These are phyloP conservation scores for Phrynosoma platyrhinos DNA, from an alignment of 2,113 vertebrate genomes.

Conservation along the genomic window DNA sequence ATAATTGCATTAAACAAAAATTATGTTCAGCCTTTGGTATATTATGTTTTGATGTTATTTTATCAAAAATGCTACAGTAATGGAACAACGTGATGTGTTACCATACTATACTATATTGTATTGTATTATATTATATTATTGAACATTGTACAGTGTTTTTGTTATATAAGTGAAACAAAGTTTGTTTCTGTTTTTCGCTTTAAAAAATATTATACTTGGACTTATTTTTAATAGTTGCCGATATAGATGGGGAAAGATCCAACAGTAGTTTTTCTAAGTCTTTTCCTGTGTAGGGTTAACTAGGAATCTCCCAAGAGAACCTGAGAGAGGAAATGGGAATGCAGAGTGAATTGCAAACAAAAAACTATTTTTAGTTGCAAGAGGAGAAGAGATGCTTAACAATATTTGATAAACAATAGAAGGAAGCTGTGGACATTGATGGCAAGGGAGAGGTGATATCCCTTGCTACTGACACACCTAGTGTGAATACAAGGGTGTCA, in stretches of 20 bases:
- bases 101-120: background rate
- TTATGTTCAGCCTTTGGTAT: constrained; percentile 42
- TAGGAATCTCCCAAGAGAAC: constrained; percentile 70
- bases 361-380: constrained; percentile 87
- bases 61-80: background rate
- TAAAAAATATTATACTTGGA: too few relatives aligned
- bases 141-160: background rate
- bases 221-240: too few relatives aligned
- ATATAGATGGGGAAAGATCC: constrained; percentile 58
- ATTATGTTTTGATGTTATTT: background rate
- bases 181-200: too few relatives aligned
- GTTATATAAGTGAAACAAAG: background rate
- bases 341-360: constrained; percentile 87
- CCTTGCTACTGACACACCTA: constrained; percentile 64
- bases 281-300: constrained; percentile 78
- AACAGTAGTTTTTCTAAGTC: constrained; percentile 71
- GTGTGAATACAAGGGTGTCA: constrained; percentile 57
- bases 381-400: constrained; percentile 76
- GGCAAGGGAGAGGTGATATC: constrained; percentile 67
- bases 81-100: background rate
- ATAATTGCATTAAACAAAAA: constrained; percentile 27
- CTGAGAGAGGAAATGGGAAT: constrained; percentile 78
- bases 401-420: constrained; percentile 82
- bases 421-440: constrained; percentile 86
- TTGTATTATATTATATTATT: background rate